Percentiles rank a stretch among this genome's conserved stretches.
Conservation (phyloP, 2,113 vertebrate genomes). For the Mystacornis crossleyi region DNA sequence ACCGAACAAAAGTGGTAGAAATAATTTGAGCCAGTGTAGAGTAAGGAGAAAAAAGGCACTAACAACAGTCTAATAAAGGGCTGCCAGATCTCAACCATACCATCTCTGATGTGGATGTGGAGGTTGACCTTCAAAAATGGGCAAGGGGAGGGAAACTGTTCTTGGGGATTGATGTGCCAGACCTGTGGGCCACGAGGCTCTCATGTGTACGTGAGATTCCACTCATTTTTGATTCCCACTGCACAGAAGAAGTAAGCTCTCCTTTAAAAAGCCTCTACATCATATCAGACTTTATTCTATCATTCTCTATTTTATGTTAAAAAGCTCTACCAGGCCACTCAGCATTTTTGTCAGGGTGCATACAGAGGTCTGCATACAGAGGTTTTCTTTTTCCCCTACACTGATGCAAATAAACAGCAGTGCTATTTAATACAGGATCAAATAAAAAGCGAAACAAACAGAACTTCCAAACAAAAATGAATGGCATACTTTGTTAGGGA, state of each 20-base stretch:
- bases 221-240: neutral
- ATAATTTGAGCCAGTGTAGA: neutral
- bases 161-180: too few relatives aligned
- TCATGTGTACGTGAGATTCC: neutral
- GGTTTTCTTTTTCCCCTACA: neutral
- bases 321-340: neutral
- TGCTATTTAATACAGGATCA: neutral
- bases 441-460: neutral
- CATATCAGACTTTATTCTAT: neutral
- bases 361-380: neutral
- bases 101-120: neutral
- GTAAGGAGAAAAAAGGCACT: neutral
- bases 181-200: neutral
- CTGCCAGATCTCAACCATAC: neutral
- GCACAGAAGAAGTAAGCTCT: neutral
- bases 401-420: neutral
- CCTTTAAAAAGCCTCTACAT: neutral
- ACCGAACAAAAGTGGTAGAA: neutral
- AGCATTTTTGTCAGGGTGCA: neutral
- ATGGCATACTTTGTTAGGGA: neutral
- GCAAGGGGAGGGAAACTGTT: neutral
- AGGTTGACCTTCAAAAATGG: neutral
- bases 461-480: neutral
- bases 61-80: neutral
- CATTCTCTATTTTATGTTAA: neutral